Percentiles rank a stretch among this genome's conserved stretches.
Conservation (phyloP, 2,888 invertebrate genomes). For the Mythimna loreyi region DNA sequence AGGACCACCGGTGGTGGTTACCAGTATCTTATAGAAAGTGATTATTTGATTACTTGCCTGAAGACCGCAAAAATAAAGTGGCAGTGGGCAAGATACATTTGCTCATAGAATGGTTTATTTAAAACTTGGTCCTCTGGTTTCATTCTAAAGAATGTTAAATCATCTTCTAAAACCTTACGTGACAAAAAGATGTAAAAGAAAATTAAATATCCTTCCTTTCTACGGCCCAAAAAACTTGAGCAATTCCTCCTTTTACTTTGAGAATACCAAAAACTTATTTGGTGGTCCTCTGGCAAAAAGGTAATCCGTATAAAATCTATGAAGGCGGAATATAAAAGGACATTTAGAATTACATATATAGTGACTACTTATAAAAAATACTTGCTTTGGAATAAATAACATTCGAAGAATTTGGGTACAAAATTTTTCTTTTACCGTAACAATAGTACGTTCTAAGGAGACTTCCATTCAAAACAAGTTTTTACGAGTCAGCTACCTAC, state of each 20-base stretch:
- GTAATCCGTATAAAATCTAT: constrained; percentile 20
- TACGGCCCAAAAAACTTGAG: constrained; percentile 48
- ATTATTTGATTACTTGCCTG: no score
- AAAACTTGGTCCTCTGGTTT: no score
- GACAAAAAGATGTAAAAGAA: constrained; percentile 31
- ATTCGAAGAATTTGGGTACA: constrained; percentile 19
- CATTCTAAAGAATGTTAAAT: no score
- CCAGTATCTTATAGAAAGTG: no score
- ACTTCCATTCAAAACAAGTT: constrained; percentile 16
- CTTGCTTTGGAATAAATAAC: constrained; percentile 7
- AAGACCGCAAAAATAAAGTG: no score
- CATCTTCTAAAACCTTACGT: constrained; percentile 2
- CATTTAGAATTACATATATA: constrained; percentile 24
- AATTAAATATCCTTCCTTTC: constrained; percentile 19
- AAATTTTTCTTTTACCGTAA: constrained; percentile 6
- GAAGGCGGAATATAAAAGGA: constrained; percentile 35
- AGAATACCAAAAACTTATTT: constrained; percentile 48
- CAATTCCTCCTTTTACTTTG: constrained; percentile 44
- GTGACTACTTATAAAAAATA: constrained; percentile 26
- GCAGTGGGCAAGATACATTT: no score
- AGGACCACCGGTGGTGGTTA: no score
- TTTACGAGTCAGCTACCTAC: constrained; percentile 17
- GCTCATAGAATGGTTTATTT: no score
- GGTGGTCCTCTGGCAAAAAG: constrained; percentile 22
- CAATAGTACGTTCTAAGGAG: background rate